Percentiles rank a stretch among this genome's conserved stretches.
These are phyloP conservation scores for Ptychobarbus kaznakovi DNA, from an alignment of 2,797 vertebrate species.

Conservation along the genomic window DNA sequence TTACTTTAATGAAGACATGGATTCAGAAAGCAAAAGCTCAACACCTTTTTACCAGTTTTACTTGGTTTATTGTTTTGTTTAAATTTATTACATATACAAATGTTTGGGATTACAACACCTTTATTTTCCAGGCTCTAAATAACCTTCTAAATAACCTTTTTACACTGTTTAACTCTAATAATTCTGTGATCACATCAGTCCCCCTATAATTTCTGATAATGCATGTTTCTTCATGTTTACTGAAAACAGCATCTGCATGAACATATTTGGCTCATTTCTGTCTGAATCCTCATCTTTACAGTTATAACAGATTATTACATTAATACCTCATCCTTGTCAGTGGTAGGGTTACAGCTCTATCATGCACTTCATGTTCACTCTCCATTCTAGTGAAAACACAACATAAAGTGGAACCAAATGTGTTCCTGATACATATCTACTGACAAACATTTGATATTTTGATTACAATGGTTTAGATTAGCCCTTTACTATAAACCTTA, in stretches of 20 bases:
- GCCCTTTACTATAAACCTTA: conserved; percentile 14
- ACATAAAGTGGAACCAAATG: neutral
- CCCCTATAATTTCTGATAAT: conserved; percentile 8
- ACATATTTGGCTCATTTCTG: neutral
- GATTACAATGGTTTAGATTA: neutral
- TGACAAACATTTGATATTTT: neutral
- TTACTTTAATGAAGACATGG: no score
- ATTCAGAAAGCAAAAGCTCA: no score
- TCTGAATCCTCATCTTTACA: neutral
- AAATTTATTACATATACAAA: no score
- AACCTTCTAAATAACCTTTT: no score
- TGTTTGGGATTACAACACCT: no score
- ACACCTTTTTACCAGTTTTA: no score
- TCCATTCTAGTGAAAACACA: neutral
- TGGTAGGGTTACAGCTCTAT: neutral
- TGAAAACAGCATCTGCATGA: neutral
- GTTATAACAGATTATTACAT: neutral
- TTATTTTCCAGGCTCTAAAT: no score
- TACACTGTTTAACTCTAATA: neutral
- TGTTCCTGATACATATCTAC: neutral
- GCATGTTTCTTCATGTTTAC: neutral
- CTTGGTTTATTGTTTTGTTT: no score
- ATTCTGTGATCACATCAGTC: neutral
- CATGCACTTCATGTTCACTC: neutral
- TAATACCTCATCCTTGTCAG: neutral